Percentiles rank a stretch among this genome's conserved stretches.
These are phyloP conservation scores for Rotaria sp. DNA, from an alignment of 2,888 invertebrate species.

Conservation along the genomic window DNA sequence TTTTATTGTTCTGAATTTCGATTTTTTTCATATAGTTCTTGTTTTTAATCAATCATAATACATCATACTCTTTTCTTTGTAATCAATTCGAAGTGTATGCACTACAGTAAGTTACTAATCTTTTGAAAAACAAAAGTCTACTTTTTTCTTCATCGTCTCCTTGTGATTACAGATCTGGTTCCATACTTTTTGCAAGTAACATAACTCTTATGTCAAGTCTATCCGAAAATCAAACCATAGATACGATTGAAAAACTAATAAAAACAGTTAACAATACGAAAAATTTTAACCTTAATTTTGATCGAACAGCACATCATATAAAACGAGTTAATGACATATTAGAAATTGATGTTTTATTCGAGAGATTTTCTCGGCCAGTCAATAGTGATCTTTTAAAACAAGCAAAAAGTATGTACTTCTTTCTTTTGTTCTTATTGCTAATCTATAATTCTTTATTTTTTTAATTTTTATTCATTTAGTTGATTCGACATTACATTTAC, in stretches of 20 bases:
- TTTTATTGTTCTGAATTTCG: background rate
- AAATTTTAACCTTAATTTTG: background rate
- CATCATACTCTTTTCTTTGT: background rate
- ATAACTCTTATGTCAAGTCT: background rate
- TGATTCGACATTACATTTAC: background rate
- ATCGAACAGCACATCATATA: background rate
- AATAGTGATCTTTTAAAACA: background rate
- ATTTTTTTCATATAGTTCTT: background rate
- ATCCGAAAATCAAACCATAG: background rate
- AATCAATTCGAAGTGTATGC: background rate
- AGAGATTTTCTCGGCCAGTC: background rate
- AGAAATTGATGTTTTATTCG: background rate
- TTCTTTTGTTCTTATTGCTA: background rate
- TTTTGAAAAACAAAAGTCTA: background rate
- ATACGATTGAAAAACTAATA: background rate
- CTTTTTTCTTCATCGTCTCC: background rate
- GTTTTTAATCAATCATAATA: background rate
- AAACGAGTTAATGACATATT: background rate
- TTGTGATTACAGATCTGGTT: background rate
- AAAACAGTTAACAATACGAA: background rate
- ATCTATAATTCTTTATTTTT: background rate
- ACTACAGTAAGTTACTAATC: background rate
- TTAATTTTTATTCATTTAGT: background rate
- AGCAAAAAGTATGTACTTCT: background rate
- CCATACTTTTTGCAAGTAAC: slow-evolving; percentile 15